Percentiles rank a stretch among this genome's conserved stretches.
Evolutionary conservation across 2,113 vertebrate species (phyloP).

Genomic region (Gymnorhina tibicen): DNA sequence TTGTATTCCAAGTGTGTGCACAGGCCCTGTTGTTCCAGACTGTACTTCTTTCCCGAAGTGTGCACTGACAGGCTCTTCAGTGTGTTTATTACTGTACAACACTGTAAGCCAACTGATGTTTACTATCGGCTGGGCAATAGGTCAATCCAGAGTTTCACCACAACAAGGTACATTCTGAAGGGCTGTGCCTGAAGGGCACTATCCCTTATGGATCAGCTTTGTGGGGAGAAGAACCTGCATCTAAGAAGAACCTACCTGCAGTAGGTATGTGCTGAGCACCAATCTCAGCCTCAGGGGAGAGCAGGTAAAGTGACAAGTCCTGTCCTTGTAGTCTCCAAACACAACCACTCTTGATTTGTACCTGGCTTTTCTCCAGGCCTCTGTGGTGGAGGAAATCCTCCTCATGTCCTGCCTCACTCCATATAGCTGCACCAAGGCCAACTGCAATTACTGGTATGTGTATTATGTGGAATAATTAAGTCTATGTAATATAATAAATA

Average conservation of each 20-base stretch:
- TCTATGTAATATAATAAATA: not conserved
- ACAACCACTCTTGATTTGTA: not conserved
- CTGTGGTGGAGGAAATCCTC: not conserved
- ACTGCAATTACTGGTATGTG: not conserved
- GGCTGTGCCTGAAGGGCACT: not conserved
- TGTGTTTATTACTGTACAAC: not conserved
- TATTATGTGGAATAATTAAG: not conserved
- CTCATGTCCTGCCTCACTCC: not conserved
- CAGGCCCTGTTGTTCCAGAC: not conserved
- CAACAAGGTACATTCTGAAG: not conserved
- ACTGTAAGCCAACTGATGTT: not conserved
- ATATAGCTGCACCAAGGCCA: not conserved
- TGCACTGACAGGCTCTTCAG: not conserved
- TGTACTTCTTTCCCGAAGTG: not conserved
- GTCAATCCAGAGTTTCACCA: not conserved
- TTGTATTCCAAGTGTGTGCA: not conserved
- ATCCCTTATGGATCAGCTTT: not conserved
- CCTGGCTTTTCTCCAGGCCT: not conserved
- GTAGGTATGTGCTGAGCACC: not conserved
- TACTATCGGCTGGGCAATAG: not conserved
- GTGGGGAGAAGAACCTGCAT: not conserved
- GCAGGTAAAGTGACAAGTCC: not conserved
- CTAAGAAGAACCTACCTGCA: not conserved
- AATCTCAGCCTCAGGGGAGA: not conserved
- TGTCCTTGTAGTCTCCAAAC: not conserved